phyloP scores from a whole-genome alignment of 2,888 invertebrate genomes.

The Melieria omissa region DNA sequence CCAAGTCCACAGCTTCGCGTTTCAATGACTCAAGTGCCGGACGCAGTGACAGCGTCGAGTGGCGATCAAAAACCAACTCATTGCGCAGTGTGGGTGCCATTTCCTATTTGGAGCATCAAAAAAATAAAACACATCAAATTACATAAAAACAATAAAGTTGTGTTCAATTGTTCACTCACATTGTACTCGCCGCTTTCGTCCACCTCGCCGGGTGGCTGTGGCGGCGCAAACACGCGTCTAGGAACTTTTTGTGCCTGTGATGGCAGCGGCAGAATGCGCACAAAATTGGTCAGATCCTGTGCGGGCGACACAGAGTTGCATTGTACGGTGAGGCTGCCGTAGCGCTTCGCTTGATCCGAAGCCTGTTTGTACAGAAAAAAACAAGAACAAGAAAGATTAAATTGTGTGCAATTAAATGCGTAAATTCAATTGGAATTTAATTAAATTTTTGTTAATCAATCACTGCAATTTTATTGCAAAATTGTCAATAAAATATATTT shows the following conservation, averaged over 20 bases:
- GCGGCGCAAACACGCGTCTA: constrained; percentile 72
- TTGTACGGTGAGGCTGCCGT: constrained; percentile 82
- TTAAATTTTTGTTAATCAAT: background rate
- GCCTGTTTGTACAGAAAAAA: constrained; percentile 69
- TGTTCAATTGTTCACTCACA: constrained; percentile 62
- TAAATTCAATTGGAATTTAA: background rate
- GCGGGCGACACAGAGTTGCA: constrained; percentile 77
- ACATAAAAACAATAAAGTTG: background rate
- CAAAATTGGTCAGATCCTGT: constrained; percentile 74
- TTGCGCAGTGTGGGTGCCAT: constrained; percentile 81
- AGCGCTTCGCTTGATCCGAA: constrained; percentile 84
- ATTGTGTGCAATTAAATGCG: background rate
- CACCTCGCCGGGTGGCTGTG: constrained; percentile 72
- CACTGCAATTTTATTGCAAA: no score
- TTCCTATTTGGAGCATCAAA: constrained; percentile 68
- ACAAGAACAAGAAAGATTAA: background rate
- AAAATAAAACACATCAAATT: constrained; percentile 11
- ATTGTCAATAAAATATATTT: no score
- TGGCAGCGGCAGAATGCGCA: constrained; percentile 73
- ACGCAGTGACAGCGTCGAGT: constrained; percentile 77
- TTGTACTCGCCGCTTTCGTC: constrained; percentile 67
- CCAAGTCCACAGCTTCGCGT: constrained; percentile 85
- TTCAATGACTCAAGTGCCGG: constrained; percentile 81
- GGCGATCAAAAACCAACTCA: constrained; percentile 84
- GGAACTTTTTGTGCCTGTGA: constrained; percentile 67